A percentile compares a stretch with the other conserved stretches of the same genome.
Evolutionary conservation across 1,140 invertebrate genomes (phyloP).

Genomic region (Eurosta solidaginis): DNA sequence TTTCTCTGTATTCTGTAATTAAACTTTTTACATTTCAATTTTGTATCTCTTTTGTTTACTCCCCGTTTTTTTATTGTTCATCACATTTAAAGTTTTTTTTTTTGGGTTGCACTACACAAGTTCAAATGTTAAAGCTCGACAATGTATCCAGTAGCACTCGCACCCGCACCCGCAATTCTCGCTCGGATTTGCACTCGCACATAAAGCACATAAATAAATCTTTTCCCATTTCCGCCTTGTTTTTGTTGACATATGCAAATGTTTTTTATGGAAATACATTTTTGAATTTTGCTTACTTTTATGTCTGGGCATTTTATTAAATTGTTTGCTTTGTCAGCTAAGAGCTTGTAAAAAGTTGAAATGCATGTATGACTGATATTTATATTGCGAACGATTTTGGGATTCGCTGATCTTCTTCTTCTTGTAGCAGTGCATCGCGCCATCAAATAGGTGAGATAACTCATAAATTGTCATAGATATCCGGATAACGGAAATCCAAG

Average conservation of each 20-base stretch:
- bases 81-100: conserved; percentile 47
- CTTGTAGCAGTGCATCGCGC: too few species aligned
- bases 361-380: background rate
- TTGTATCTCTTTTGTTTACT: conserved; percentile 36
- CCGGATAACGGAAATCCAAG: too few species aligned
- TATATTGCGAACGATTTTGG: too few species aligned
- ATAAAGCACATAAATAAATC: conserved; percentile 41
- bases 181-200: too few species aligned
- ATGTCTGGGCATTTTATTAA: conserved; percentile 26
- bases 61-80: conserved; percentile 19
- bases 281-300: conserved; percentile 16
- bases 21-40: conserved; percentile 54
- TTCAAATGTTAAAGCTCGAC: conserved; percentile 16
- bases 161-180: too few species aligned
- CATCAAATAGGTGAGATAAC: too few species aligned
- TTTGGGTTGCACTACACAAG: conserved; percentile 9
- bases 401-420: too few species aligned
- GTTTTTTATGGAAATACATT: conserved; percentile 33
- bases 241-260: conserved; percentile 59
- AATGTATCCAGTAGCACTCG: too few species aligned
- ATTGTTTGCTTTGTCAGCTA: background rate
- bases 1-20: background rate
- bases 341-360: background rate
- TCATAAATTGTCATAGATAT: too few species aligned
- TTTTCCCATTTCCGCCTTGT: conserved; percentile 45